Conservation (phyloP, 2,113 vertebrate genomes). For the Periophthalmus modestus region DNA sequence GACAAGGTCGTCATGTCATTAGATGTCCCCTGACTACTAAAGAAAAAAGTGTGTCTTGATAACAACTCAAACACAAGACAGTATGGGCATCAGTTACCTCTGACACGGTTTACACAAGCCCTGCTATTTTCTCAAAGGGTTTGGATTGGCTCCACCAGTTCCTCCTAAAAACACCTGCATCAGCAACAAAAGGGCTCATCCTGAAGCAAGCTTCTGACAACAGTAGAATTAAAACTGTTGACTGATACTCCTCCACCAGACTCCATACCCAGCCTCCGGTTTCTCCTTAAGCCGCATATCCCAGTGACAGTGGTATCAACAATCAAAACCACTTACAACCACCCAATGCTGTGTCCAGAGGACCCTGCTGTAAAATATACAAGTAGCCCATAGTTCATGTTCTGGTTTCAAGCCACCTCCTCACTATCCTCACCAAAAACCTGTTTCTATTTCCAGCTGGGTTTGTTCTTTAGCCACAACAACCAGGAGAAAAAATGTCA, state of each 20-base stretch:
- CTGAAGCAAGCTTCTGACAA: constrained; percentile 73
- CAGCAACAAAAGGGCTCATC: constrained; percentile 71
- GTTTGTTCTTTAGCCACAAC: constrained; percentile 90
- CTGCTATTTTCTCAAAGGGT: constrained; percentile 48
- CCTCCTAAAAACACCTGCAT: constrained; percentile 74
- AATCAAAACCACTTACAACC: constrained; percentile 19
- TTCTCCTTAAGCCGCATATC: constrained; percentile 74
- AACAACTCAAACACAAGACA: constrained; percentile 50
- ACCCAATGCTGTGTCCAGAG: constrained; percentile 34
- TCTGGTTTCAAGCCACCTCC: constrained; percentile 85
- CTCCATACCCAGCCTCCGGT: constrained; percentile 75
- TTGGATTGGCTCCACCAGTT: constrained; percentile 59
- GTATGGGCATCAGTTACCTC: constrained; percentile 41
- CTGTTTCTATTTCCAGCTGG: constrained; percentile 88
- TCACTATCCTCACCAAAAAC: constrained; percentile 95
- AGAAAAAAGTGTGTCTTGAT: constrained; percentile 55
- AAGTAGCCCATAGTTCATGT: constrained; percentile 47
- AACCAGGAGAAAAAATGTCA: constrained; percentile 82
- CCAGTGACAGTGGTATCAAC: constrained; percentile 21
- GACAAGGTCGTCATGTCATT: constrained; percentile 72
- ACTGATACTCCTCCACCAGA: constrained; percentile 69
- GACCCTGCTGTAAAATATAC: constrained; percentile 57
- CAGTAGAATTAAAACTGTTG: constrained; percentile 69
- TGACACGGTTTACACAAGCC: constrained; percentile 45
- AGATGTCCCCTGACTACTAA: constrained; percentile 79